Evolutionary conservation across 37 sponge, comb jelly and placozoan genomes (phyloP).

Genomic region (Crambe crambe): DNA sequence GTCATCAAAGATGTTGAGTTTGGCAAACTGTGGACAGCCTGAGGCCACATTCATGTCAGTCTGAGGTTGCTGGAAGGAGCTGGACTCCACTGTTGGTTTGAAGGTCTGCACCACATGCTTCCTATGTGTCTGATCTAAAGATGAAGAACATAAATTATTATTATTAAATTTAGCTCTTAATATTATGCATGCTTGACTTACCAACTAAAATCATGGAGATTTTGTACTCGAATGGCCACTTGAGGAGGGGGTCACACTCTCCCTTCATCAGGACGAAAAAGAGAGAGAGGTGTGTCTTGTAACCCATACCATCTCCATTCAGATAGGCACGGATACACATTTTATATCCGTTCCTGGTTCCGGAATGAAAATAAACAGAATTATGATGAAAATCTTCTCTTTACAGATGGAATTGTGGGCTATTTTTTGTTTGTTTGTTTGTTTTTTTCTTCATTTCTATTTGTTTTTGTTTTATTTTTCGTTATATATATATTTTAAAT

Average conservation of each 20-base stretch:
- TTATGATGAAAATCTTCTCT: background rate
- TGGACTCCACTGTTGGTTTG: slow-evolving; percentile 55
- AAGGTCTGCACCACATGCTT: slow-evolving; percentile 85
- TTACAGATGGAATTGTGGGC: background rate
- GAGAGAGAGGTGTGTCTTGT: slow-evolving; percentile 67
- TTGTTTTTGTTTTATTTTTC: background rate
- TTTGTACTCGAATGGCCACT: slow-evolving; percentile 85
- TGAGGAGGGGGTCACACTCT: slow-evolving; percentile 74
- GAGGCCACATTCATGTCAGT: slow-evolving; percentile 70
- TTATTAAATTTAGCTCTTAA: background rate
- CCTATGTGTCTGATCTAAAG: slow-evolving; percentile 49
- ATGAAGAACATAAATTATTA: background rate
- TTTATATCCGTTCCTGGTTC: slow-evolving; percentile 78
- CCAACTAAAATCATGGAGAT: slow-evolving; percentile 79
- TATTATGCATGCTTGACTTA: background rate
- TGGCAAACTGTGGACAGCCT: slow-evolving; percentile 72
- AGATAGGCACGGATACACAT: slow-evolving; percentile 82
- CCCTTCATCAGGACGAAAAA: slow-evolving; percentile 88
- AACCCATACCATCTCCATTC: slow-evolving; percentile 83
- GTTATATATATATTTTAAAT: no score
- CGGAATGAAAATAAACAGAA: no score
- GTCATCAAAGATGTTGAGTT: slow-evolving; percentile 39
- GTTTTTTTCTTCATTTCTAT: background rate
- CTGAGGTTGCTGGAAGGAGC: slow-evolving; percentile 50
- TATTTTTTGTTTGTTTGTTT: no score